Evolutionary conservation across 1,140 invertebrate genomes (phyloP).

Genomic region (Ooceraea biroi): DNA sequence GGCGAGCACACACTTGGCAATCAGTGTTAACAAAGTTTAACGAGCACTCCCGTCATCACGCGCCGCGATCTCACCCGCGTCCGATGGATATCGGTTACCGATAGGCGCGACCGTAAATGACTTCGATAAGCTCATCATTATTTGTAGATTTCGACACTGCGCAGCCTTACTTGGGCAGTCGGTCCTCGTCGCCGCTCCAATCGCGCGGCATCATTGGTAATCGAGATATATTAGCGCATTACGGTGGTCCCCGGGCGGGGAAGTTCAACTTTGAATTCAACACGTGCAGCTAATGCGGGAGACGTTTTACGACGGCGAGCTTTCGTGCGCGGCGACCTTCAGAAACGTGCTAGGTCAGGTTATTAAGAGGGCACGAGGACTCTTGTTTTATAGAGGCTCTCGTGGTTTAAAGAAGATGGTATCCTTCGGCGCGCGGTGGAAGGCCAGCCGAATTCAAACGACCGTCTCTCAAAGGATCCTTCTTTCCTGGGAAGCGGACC

Average conservation of each 20-base stretch:
- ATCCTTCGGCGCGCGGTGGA: constrained; percentile 68
- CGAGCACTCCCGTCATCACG: constrained; percentile 44
- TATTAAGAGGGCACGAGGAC: constrained; percentile 71
- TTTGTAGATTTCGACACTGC: background rate
- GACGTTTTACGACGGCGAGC: constrained; percentile 60
- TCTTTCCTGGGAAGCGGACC: constrained; percentile 67
- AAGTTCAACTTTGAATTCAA: constrained; percentile 35
- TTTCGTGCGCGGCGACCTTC: constrained; percentile 61
- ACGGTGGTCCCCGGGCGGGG: background rate
- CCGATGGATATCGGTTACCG: constrained; percentile 44
- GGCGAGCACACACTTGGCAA: constrained; percentile 59
- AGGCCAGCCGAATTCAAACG: constrained; percentile 76
- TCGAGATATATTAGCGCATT: background rate
- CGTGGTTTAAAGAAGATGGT: constrained; percentile 73
- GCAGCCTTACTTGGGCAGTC: background rate
- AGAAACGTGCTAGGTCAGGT: constrained; percentile 70
- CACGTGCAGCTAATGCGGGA: constrained; percentile 25
- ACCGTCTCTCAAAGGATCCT: constrained; percentile 66
- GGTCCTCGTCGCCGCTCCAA: background rate
- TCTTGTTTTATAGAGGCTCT: constrained; percentile 73
- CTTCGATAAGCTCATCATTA: constrained; percentile 12
- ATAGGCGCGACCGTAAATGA: constrained; percentile 22
- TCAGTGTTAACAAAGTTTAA: constrained; percentile 66
- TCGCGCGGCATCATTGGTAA: constrained; percentile 21
- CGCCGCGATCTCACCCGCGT: constrained; percentile 11